A percentile compares a stretch with the other conserved stretches of the same genome.
These are phyloP conservation scores for Hypercompe scribonia DNA, from an alignment of 2,888 invertebrate genomes.

Conservation along the genomic window DNA sequence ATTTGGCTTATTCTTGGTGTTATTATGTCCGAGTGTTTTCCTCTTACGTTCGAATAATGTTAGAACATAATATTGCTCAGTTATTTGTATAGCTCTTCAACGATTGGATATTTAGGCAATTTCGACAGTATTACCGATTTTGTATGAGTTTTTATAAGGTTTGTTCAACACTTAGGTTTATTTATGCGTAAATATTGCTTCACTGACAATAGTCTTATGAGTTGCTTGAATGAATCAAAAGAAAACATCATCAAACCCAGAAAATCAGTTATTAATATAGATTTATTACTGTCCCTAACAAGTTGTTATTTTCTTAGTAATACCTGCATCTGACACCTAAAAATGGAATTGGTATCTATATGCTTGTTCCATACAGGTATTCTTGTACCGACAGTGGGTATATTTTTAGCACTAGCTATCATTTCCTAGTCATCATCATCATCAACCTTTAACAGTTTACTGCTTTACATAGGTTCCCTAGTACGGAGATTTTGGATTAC, in stretches of 20 bases:
- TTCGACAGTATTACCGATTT: conserved; percentile 29
- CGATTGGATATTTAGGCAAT: conserved; percentile 11
- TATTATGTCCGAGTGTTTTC: conserved; percentile 32
- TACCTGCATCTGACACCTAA: no score
- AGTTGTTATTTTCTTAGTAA: neutral
- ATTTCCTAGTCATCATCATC: no score
- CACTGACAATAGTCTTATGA: neutral
- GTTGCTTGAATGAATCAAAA: conserved; percentile 9
- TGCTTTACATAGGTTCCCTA: no score
- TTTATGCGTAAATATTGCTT: conserved; percentile 19
- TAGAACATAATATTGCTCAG: conserved; percentile 24
- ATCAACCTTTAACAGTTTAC: no score
- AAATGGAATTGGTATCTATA: no score
- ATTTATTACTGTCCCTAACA: neutral
- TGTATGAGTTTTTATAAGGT: conserved; percentile 20
- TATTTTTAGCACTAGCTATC: no score
- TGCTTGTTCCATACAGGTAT: no score
- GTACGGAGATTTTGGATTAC: no score
- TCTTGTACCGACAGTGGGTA: no score
- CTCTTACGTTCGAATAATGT: conserved; percentile 16
- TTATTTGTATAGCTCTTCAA: conserved; percentile 34
- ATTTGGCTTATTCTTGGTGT: conserved; percentile 10
- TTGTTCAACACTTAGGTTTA: conserved; percentile 20
- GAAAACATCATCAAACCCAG: neutral
- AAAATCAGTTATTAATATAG: neutral